These are phyloP conservation scores for Epinephelus fuscoguttatus DNA, from an alignment of 2,113 vertebrate genomes.

Conservation along the genomic window DNA sequence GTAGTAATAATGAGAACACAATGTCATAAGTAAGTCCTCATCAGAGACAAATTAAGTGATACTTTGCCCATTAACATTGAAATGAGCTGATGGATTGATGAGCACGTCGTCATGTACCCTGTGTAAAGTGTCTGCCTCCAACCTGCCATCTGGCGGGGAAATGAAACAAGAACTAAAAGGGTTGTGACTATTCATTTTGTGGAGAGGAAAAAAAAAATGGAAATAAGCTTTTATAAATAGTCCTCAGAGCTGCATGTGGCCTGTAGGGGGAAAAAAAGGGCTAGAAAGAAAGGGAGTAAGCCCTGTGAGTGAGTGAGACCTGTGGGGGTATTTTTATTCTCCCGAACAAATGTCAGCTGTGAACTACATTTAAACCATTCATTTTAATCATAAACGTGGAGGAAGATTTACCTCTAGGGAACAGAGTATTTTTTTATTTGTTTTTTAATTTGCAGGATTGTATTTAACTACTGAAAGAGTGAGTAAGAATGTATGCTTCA, in stretches of 20 bases:
- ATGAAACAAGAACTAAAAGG: conserved; percentile 33
- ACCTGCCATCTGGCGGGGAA: conserved; percentile 70
- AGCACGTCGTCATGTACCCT: conserved; percentile 33
- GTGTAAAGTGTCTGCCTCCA: conserved; percentile 57
- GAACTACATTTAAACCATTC: conserved; percentile 14
- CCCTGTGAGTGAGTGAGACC: no score
- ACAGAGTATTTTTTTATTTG: not conserved
- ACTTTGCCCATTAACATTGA: conserved; percentile 66
- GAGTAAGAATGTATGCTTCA: conserved; percentile 8
- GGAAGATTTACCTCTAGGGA: conserved; percentile 5
- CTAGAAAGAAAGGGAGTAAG: conserved; percentile 2
- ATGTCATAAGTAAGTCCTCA: conserved; percentile 62
- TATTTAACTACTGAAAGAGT: conserved; percentile 9
- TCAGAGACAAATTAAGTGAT: conserved; percentile 67
- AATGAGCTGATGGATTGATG: conserved; percentile 69
- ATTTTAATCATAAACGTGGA: conserved; percentile 20
- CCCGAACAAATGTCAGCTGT: conserved; percentile 23
- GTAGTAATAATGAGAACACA: conserved; percentile 35
- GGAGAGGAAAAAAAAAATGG: not conserved
- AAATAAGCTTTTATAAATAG: conserved; percentile 12
- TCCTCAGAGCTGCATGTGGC: conserved; percentile 15
- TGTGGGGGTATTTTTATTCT: conserved; percentile 18
- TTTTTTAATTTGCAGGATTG: conserved; percentile 3
- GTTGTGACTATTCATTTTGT: conserved; percentile 46
- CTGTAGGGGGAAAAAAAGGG: conserved; percentile 1